These are phyloP conservation scores for human DNA, from an alignment of 2,113 vertebrate genomes.

Conservation along the genomic window DNA sequence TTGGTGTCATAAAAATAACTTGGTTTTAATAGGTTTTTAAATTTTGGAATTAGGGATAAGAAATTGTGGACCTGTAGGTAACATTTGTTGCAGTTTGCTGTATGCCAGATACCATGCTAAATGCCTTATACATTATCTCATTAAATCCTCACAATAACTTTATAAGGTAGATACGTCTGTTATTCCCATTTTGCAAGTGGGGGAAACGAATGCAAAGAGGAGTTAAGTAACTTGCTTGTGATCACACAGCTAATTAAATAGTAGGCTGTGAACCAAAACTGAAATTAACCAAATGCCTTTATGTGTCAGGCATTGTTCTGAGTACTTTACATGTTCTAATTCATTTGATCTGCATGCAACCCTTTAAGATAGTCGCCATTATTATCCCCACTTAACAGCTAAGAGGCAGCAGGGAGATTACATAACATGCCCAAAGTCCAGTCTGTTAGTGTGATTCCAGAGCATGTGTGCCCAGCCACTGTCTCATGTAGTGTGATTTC, in stretches of 20 bases:
- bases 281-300: neutral
- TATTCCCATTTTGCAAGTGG: neutral
- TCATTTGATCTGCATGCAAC: neutral
- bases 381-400: neutral
- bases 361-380: neutral
- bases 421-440: neutral
- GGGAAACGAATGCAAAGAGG: neutral
- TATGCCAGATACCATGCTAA: neutral
- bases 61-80: neutral
- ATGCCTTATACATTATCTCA: neutral
- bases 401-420: neutral
- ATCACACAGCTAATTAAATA: neutral
- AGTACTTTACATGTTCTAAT: neutral
- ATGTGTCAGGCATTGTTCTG: neutral
- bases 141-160: neutral
- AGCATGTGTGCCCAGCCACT: neutral
- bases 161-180: neutral
- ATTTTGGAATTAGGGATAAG: neutral
- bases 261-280: neutral
- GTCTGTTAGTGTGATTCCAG: neutral
- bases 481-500: fast-evolving
- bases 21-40: slow-evolving; percentile 3
- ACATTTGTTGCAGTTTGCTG: neutral
- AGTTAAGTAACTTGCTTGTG: neutral
- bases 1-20: neutral